phyloP scores from a whole-genome alignment of 2,797 vertebrate species.

The Mareca strepera region DNA sequence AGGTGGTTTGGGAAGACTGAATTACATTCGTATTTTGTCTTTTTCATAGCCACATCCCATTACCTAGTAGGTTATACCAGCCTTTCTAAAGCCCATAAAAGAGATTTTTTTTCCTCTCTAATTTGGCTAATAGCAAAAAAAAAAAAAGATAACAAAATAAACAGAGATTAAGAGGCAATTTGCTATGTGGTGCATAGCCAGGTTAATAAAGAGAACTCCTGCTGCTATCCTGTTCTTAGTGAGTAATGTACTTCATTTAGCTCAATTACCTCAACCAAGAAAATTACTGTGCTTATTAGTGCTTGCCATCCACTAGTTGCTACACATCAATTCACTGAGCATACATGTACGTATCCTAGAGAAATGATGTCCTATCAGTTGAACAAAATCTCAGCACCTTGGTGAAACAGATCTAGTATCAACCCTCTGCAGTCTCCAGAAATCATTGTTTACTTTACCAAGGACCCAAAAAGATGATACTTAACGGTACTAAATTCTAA shows the following conservation, averaged over 20 bases:
- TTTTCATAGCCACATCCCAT: not conserved
- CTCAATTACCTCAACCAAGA: conserved; percentile 32
- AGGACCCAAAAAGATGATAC: not conserved
- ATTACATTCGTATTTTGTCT: not conserved
- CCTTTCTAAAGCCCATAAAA: not conserved
- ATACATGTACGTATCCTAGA: not conserved
- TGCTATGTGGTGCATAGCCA: conserved; percentile 33
- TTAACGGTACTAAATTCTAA: not conserved
- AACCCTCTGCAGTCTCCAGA: not conserved
- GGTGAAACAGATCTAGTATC: not conserved
- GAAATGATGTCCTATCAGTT: not conserved
- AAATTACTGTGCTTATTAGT: conserved; percentile 40
- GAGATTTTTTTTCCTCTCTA: not conserved
- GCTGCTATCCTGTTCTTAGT: conserved; percentile 41
- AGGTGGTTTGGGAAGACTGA: not conserved
- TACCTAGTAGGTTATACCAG: not conserved
- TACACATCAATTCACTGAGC: not conserved
- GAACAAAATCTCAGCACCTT: not conserved
- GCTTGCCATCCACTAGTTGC: not conserved
- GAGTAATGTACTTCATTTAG: conserved; percentile 60
- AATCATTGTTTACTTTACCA: not conserved
- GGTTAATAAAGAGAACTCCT: conserved; percentile 59
- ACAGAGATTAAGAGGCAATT: conserved; percentile 45
- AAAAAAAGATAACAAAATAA: conserved; percentile 28
- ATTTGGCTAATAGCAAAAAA: conserved; percentile 25